phyloP scores from a whole-genome alignment of 2,797 vertebrate genomes.

The Esox masquinongy region DNA sequence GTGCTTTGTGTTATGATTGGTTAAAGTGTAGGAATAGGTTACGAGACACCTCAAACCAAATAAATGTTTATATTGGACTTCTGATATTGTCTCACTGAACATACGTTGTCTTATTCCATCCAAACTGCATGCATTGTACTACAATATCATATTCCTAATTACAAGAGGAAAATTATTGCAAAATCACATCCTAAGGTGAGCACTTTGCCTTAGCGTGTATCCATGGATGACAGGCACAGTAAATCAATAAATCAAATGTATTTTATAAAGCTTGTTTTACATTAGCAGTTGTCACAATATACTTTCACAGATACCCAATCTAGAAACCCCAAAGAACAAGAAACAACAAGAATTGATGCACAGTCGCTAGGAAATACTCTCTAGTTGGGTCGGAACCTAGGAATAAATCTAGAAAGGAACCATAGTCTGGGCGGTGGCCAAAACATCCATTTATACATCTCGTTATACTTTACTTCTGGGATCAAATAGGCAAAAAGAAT shows the following conservation, averaged over 20 bases:
- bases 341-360: too few relatives aligned
- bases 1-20: slow-evolving; percentile 54
- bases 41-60: neutral
- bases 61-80: too few relatives aligned
- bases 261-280: too few relatives aligned
- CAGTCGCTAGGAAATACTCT: too few relatives aligned
- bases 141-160: neutral
- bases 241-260: slow-evolving; percentile 7
- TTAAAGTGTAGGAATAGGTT: slow-evolving; percentile 60
- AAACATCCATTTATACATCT: slow-evolving; percentile 57
- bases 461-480: slow-evolving; percentile 46
- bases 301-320: too few relatives aligned
- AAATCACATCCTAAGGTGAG: neutral
- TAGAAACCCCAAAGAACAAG: too few relatives aligned
- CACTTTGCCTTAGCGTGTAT: neutral
- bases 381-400: too few relatives aligned
- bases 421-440: too few relatives aligned
- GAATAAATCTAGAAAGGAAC: too few relatives aligned
- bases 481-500: slow-evolving; percentile 45
- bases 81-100: neutral
- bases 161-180: neutral
- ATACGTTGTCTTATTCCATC: neutral
- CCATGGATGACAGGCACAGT: neutral
- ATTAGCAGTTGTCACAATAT: too few relatives aligned
- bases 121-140: neutral